A percentile compares a stretch with the other conserved stretches of the same genome.
Conservation (phyloP, 2,113 vertebrate genomes). For the Calidris pugnax region DNA sequence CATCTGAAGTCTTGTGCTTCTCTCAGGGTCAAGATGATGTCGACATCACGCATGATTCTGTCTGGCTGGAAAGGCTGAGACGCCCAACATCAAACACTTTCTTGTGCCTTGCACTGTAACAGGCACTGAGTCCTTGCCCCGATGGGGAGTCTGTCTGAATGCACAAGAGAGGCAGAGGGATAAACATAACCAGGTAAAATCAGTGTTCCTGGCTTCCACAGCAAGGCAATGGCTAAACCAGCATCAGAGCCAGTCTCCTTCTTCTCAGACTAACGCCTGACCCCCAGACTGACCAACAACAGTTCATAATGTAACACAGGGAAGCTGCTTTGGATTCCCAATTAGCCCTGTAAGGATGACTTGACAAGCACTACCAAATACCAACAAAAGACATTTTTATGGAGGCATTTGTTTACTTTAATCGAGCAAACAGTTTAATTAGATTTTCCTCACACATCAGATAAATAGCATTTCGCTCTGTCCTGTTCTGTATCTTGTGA, state of each 20-base stretch:
- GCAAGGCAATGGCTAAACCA: background rate
- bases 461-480: background rate
- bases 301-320: background rate
- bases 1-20: background rate
- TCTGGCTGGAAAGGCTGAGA: background rate
- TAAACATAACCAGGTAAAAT: background rate
- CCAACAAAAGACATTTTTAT: slow-evolving; percentile 4
- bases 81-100: background rate
- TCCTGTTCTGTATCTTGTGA: slow-evolving; percentile 9
- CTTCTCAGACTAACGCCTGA: background rate
- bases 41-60: background rate
- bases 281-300: background rate
- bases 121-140: background rate
- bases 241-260: background rate
- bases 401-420: slow-evolving; percentile 29
- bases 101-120: background rate
- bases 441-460: slow-evolving; percentile 48
- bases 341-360: background rate
- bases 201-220: background rate
- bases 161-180: background rate
- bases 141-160: background rate
- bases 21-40: background rate
- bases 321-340: background rate
- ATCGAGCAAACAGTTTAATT: slow-evolving; percentile 34
- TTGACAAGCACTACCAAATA: background rate